Conservation (phyloP, 2,888 invertebrate genomes). For the Orchesellides sinensis region DNA sequence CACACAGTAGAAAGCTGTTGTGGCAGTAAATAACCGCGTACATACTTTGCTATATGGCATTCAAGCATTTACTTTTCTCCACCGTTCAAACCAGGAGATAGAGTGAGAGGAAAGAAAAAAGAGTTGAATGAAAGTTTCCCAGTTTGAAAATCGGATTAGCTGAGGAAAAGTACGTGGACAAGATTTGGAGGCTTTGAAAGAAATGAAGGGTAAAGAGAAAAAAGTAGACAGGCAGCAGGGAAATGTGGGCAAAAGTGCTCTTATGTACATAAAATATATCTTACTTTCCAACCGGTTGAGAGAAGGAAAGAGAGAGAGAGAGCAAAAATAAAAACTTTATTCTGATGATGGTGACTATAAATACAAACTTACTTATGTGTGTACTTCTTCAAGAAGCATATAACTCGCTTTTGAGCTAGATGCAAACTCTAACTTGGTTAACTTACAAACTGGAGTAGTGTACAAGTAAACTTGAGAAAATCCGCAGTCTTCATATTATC, state of each 20-base stretch:
- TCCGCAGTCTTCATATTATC: constrained; percentile 8
- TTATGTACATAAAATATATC: neutral
- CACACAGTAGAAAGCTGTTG: constrained; percentile 27
- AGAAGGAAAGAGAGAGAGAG: too few species aligned
- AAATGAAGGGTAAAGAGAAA: constrained; percentile 23
- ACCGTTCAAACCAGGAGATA: neutral
- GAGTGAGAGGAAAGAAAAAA: constrained; percentile 1
- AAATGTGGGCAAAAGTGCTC: neutral
- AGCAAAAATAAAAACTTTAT: too few species aligned
- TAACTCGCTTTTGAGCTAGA: neutral
- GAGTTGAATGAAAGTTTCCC: constrained; percentile 39
- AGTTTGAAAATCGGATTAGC: constrained; percentile 46
- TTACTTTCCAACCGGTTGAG: neutral
- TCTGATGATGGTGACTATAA: too few species aligned
- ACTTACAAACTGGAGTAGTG: too few species aligned
- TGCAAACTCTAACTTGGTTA: too few species aligned
- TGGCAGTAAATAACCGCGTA: constrained; percentile 34
- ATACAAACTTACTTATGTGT: neutral
- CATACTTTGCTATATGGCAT: neutral
- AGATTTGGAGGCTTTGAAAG: constrained; percentile 25
- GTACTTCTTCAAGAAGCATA: neutral
- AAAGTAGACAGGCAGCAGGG: neutral
- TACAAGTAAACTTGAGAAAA: too few species aligned
- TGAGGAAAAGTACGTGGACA: constrained; percentile 22
- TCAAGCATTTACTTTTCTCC: constrained; percentile 3